phyloP scores from a whole-genome alignment of 1,140 invertebrate species.

The Oreohelix idahoensis region DNA sequence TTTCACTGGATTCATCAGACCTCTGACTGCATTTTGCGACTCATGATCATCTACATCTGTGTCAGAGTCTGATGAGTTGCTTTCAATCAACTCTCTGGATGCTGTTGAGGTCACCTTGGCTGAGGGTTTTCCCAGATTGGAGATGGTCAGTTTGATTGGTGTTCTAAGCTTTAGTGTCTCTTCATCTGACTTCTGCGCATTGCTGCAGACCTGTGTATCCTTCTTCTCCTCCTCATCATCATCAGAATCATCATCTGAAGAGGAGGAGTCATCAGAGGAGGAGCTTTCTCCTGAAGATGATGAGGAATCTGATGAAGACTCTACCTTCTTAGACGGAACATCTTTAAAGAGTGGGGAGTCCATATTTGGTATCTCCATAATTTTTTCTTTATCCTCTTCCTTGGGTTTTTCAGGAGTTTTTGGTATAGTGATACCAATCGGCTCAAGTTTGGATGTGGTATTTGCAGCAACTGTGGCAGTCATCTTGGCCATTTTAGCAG shows the following conservation, averaged over 20 bases:
- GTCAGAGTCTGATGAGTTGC: conserved; percentile 39
- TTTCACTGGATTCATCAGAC: neutral
- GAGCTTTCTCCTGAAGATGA: conserved; percentile 25
- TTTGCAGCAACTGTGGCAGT: neutral
- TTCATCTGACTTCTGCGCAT: neutral
- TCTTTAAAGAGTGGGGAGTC: conserved; percentile 40
- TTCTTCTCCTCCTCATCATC: conserved; percentile 39
- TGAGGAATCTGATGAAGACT: conserved; percentile 14
- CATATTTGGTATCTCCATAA: conserved; percentile 28
- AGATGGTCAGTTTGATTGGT: conserved; percentile 41
- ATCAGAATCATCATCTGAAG: conserved; percentile 25
- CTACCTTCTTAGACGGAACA: conserved; percentile 37
- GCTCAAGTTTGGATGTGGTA: conserved; percentile 19
- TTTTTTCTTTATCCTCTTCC: conserved; percentile 24
- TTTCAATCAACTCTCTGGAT: conserved; percentile 22
- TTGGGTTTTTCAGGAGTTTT: conserved; percentile 18
- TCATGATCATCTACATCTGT: conserved; percentile 30
- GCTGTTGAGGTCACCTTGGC: conserved; percentile 34
- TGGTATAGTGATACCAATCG: conserved; percentile 35
- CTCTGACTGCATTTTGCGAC: neutral
- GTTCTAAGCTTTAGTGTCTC: conserved; percentile 25
- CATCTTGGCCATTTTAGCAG: neutral
- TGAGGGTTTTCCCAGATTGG: conserved; percentile 38
- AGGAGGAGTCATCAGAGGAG: conserved; percentile 31
- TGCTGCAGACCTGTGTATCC: neutral